These are phyloP conservation scores for Tetragonula clypearis DNA, from an alignment of 1,140 invertebrate genomes.

Conservation along the genomic window DNA sequence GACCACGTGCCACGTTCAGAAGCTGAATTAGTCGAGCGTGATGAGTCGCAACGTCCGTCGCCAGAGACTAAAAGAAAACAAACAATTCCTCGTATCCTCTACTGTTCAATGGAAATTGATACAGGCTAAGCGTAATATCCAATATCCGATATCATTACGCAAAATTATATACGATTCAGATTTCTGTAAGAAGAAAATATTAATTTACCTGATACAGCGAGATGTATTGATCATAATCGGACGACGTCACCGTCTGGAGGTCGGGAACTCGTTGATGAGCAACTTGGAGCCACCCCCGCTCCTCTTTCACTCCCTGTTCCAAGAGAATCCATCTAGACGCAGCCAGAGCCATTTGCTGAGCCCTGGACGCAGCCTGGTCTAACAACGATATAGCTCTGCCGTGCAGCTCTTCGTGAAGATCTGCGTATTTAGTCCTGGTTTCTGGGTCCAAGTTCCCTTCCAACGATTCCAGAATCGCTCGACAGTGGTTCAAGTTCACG, in stretches of 20 bases:
- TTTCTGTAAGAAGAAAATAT: neutral
- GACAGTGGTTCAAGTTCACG: conserved; percentile 92
- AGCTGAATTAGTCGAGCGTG: conserved; percentile 89
- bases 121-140: neutral
- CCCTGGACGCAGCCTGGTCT: conserved; percentile 89
- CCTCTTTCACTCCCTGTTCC: conserved; percentile 91
- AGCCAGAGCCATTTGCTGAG: conserved; percentile 91
- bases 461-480: conserved; percentile 91
- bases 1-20: conserved; percentile 86
- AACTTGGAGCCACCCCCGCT: conserved; percentile 90
- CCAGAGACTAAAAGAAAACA: conserved; percentile 84
- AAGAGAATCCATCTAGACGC: conserved; percentile 91
- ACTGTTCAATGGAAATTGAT: neutral
- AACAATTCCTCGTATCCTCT: neutral
- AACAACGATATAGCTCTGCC: conserved; percentile 87
- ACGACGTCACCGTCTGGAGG: conserved; percentile 88
- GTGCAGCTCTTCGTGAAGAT: conserved; percentile 89
- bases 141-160: neutral
- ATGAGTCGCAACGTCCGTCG: conserved; percentile 89
- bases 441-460: conserved; percentile 91
- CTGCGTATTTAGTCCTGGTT: conserved; percentile 87
- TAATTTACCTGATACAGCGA: conserved; percentile 86
- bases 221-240: conserved; percentile 92
- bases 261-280: conserved; percentile 91
- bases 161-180: neutral